Evolutionary conservation across 2,113 vertebrate species (phyloP).

Genomic region (Furnarius figulus): DNA sequence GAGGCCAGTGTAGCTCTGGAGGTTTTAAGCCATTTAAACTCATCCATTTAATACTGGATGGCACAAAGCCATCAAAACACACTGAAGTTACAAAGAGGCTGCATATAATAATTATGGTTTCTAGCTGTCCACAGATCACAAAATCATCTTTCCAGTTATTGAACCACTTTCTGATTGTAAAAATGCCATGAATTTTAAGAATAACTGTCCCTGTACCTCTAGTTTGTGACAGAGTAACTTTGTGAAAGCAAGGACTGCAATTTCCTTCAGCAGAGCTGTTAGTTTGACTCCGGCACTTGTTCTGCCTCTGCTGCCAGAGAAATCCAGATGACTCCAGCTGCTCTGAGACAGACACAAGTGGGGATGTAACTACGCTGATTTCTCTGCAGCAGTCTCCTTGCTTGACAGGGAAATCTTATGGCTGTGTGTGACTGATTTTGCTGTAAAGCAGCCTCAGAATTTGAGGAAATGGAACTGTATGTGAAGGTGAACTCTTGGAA

Average conservation of each 20-base stretch:
- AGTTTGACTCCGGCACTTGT: neutral
- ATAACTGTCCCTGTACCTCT: neutral
- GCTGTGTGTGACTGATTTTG: neutral
- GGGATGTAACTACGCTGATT: fast-evolving
- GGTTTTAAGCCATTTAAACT: neutral
- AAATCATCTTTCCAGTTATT: neutral
- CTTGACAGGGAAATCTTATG: neutral
- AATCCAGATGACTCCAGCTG: neutral
- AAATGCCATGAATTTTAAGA: neutral
- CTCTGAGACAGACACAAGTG: neutral
- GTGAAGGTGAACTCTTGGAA: neutral
- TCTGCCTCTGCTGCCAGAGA: neutral
- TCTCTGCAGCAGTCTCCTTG: neutral
- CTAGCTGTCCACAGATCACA: neutral
- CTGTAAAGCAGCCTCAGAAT: neutral
- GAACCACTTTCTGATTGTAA: neutral
- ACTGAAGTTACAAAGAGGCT: neutral
- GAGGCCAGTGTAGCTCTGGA: neutral
- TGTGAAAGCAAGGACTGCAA: neutral
- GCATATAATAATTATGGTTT: neutral
- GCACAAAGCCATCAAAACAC: neutral
- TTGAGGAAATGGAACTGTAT: neutral
- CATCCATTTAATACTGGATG: neutral
- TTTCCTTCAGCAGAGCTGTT: neutral
- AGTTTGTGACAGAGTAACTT: neutral